A percentile compares a stretch with the other conserved stretches of the same genome.
phyloP scores from a whole-genome alignment of 2,113 vertebrate genomes.

The Cyprinodon brontotheroides region DNA sequence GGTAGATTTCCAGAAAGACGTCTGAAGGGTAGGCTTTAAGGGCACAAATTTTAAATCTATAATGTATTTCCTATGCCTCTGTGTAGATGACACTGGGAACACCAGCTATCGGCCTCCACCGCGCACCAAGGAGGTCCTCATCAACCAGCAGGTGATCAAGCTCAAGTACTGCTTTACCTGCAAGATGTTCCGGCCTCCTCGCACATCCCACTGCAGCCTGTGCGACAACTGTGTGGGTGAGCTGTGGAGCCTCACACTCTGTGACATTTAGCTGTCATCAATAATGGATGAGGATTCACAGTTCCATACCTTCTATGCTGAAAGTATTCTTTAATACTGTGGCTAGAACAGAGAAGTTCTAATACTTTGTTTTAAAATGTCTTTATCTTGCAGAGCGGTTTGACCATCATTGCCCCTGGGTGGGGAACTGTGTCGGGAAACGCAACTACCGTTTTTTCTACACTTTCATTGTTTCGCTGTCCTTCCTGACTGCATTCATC shows the following conservation, averaged over 20 bases:
- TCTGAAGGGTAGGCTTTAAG: not conserved
- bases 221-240: constrained; percentile 98
- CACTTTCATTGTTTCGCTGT: constrained; percentile 93
- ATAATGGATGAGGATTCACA: constrained; percentile 32
- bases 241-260: constrained; percentile 6
- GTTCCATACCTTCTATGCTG: not conserved
- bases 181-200: constrained; percentile 94
- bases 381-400: constrained; percentile 84
- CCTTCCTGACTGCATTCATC: constrained; percentile 94
- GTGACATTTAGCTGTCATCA: constrained; percentile 37
- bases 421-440: constrained; percentile 96
- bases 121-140: constrained; percentile 91
- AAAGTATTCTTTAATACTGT: not conserved
- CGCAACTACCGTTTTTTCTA: constrained; percentile 98
- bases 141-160: constrained; percentile 93
- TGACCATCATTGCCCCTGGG: constrained; percentile 97
- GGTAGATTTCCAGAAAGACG: not conserved
- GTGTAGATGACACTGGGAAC: constrained; percentile 89
- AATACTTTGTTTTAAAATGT: not conserved
- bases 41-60: not conserved
- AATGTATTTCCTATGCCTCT: constrained; percentile 20
- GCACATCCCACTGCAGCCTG: constrained; percentile 95
- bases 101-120: constrained; percentile 90
- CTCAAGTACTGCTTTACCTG: constrained; percentile 98
- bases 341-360: not conserved